Evolutionary conservation across 2,797 vertebrate genomes (phyloP).

Genomic region (Chiloscyllium punctatum): DNA sequence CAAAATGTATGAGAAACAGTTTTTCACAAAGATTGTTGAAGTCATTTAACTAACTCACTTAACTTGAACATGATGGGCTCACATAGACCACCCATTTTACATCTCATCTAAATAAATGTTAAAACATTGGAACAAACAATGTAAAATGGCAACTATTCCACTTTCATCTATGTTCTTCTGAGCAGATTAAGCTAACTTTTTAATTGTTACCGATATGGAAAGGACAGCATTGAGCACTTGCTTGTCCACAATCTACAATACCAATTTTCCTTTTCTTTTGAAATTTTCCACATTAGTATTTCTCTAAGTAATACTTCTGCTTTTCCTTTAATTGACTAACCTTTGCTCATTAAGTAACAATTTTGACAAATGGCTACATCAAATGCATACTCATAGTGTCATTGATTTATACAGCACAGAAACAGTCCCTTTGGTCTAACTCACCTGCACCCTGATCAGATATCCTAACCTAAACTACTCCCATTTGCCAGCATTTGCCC

Average conservation of each 20-base stretch:
- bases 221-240: background rate
- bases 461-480: too few relatives aligned
- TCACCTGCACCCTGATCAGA: too few relatives aligned
- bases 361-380: background rate
- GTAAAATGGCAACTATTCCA: background rate
- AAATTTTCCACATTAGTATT: background rate
- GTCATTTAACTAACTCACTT: background rate
- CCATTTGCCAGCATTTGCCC: too few relatives aligned
- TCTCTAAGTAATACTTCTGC: background rate
- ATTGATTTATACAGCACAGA: too few relatives aligned
- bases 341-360: background rate
- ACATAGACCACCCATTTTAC: background rate
- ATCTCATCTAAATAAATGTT: background rate
- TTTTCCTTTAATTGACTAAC: background rate
- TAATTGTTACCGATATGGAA: background rate
- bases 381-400: background rate
- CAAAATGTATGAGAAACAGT: background rate
- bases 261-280: background rate
- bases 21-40: background rate
- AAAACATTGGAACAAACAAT: background rate
- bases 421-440: too few relatives aligned
- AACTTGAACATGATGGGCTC: background rate
- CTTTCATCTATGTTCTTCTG: background rate
- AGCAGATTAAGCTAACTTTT: background rate
- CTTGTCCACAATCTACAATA: background rate